Evolutionary conservation across 2,797 vertebrate species (phyloP), one percentile per base, ranked within the genome.

Genomic region (Valencia hispanica): DNA sequence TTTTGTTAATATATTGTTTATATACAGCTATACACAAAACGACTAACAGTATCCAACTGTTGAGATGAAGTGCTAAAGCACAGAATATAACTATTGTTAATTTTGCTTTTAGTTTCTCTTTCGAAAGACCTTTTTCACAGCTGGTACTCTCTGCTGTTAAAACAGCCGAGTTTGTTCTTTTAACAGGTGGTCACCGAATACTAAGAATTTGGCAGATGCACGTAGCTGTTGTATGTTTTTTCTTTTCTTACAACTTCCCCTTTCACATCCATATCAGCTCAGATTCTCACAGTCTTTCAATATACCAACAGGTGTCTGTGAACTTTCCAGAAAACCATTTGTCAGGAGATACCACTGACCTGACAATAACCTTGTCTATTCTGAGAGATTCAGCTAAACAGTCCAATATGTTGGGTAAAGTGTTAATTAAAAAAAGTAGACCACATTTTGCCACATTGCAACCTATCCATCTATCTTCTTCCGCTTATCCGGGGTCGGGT

Each of bases 141-240:
- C 76, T 61, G 68, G 36, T 32, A 61, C 30, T 59, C 11, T 41
- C 53, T 41, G 77, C 70, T 45, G n/a, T 71, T 11, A 72, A 36
- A 85, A 82, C 86, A 84, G 82, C 86, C 77, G 79, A 75, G 59
- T 59, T 32, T 81, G 43, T 70, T 15, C 41, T 78, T 36, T 43
- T 30, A 63, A 88, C 89, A 92, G 87, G 75, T 91, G 89, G 32
- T 61, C 51, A 83, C 69, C 83, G 79, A 85, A 80, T 88, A 80
- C 70, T 79, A 59, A 81, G n/a, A 78, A 78, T 68, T 61, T 63
- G 83, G 79, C 84, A 91, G 74, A 78, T 79, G 77, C 57, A 27
- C 57, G 68, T 34, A 63, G 65, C 83, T 83, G 65, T 73, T 78
- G 27, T 55, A 0, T 4, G 77, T 72, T 78, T 77, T n/a, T 86